These are phyloP conservation scores for Drosophila helvetica DNA, from an alignment of 2,888 invertebrate genomes.

Conservation along the genomic window DNA sequence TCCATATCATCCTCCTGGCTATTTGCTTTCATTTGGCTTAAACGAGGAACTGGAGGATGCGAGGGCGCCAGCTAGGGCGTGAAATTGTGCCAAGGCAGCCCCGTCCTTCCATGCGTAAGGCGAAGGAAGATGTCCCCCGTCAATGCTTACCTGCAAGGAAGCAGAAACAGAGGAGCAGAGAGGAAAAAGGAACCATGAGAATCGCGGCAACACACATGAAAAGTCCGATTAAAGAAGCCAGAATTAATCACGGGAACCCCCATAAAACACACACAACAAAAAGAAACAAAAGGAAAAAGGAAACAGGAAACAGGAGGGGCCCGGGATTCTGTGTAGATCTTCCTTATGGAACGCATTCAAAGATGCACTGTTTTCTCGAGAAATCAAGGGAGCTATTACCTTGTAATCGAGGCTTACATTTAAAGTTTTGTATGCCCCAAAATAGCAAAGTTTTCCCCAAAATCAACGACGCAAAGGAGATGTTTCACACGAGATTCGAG, in stretches of 20 bases:
- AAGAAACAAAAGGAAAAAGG: no score
- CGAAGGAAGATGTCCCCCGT: conserved; percentile 12
- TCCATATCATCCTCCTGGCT: conserved; percentile 26
- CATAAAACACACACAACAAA: no score
- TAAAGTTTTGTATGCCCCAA: no score
- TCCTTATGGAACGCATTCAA: no score
- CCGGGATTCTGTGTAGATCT: no score
- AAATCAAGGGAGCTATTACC: no score
- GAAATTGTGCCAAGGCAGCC: conserved; percentile 56
- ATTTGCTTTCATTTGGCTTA: conserved; percentile 63
- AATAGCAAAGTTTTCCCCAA: no score
- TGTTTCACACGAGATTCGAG: no score
- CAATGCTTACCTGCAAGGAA: conserved; percentile 66
- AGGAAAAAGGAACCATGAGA: conserved; percentile 9
- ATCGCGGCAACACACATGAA: conserved; percentile 6
- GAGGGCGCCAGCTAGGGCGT: conserved; percentile 46
- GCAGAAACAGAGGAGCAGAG: conserved; percentile 4
- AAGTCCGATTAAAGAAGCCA: not conserved
- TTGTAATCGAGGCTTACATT: no score
- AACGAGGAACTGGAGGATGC: conserved; percentile 8
- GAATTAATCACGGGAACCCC: not conserved
- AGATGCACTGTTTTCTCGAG: no score
- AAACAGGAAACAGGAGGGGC: no score
- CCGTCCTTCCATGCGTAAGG: conserved; percentile 5
- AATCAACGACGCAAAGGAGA: no score